Base-by-base conservation (phyloP, 23 tunicate genomes). In the Halocynthia roretzi region DNA sequence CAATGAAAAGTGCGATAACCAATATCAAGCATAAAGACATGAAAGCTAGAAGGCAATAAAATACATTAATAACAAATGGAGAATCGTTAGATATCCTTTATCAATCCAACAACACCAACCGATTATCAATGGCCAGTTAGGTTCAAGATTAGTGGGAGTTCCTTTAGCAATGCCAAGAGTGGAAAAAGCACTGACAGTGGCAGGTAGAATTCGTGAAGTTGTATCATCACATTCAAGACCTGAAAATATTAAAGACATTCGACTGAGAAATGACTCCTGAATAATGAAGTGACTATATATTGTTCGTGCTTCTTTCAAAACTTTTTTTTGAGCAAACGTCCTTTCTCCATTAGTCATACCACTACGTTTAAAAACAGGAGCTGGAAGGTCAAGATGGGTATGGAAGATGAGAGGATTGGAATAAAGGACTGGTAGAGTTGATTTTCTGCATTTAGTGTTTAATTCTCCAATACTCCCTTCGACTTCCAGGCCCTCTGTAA, bases 1-100 rank as follows among this genome's bases (percentile, higher is more conserved):
- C 95, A 7, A 89, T 86, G 17, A 96, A 60, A 5, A 96, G 83
- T 6, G 80, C 87, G 54, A 96, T 51, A 5, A 84, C 98, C 50
- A 75, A 77, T 6, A 83, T 68, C 22, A 61, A 74, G 65, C 90
- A 92, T 20, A 92, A 65, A 8, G 73, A 87, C 52, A 92, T 74
- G 78, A 74, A 74, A 49, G 78, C 78, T 74, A 54, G 31, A 74
- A 50, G 48, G 18, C 48, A n/a, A 44, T 0, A 6, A 1, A 58
- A 58, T n/a, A 15, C 15, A 58, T 14, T n/a, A 58, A 58, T 14
- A 58, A n/a, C 17, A n/a, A 58, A 58, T 14, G 17, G 63, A 58
- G 17, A 58, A 58, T 1, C 15, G 63, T 11, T 68, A 17, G 2
- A 17, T 17, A 68, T 12, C 2, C 5, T 20, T n/a, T 68, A 11